Percentiles rank a stretch among this genome's conserved stretches.
phyloP scores from a whole-genome alignment of 2,113 vertebrate species.

The Anolis sagrei region DNA sequence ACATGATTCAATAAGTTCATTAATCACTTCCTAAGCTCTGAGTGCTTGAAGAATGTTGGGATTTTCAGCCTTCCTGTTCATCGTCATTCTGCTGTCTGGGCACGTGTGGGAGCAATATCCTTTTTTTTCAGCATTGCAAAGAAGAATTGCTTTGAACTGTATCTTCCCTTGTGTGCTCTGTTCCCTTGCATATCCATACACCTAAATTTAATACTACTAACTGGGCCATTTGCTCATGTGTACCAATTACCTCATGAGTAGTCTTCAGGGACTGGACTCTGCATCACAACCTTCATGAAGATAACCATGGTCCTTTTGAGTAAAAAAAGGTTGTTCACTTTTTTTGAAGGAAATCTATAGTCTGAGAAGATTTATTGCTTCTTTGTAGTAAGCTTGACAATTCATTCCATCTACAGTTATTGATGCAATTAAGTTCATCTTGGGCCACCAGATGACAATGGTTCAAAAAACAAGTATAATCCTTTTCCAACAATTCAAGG shows the following conservation, averaged over 20 bases:
- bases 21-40: slow-evolving; percentile 16
- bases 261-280: background rate
- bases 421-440: slow-evolving; percentile 62
- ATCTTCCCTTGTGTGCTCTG: background rate
- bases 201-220: background rate
- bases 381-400: slow-evolving; percentile 54
- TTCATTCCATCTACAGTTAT: slow-evolving; percentile 45
- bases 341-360: slow-evolving; percentile 49
- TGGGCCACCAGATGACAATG: slow-evolving; percentile 42
- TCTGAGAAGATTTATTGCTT: slow-evolving; percentile 60
- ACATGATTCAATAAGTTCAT: background rate
- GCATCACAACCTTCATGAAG: background rate
- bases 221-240: background rate
- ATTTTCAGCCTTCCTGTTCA: background rate
- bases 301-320: background rate
- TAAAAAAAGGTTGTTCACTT: slow-evolving; percentile 46
- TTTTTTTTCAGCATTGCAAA: slow-evolving; percentile 1
- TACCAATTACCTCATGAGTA: background rate
- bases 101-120: background rate
- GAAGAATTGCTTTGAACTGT: background rate
- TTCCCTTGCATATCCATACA: background rate
- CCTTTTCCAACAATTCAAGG: slow-evolving; percentile 40
- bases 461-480: background rate
- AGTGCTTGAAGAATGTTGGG: slow-evolving; percentile 16
- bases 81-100: background rate